Evolutionary conservation across 2,797 vertebrate species (phyloP).

Genomic region (Phrynocephalus forsythii): DNA sequence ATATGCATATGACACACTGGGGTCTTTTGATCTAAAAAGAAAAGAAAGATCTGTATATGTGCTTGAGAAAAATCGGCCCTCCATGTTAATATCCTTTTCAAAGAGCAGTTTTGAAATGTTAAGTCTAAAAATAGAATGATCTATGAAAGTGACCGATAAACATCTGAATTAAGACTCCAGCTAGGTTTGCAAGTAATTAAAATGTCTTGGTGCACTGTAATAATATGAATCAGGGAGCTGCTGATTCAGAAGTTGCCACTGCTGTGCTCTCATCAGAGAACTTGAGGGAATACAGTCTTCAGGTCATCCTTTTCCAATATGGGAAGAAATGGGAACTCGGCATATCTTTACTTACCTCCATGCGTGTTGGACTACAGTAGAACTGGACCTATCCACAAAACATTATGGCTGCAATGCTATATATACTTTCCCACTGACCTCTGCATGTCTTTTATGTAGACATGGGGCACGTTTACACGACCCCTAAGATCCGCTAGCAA

Average conservation of each 20-base stretch:
- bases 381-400: background rate
- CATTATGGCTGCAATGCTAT: background rate
- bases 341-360: background rate
- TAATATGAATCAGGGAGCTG: background rate
- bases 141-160: background rate
- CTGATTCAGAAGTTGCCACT: background rate
- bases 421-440: background rate
- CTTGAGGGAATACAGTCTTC: background rate
- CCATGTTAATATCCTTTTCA: constrained; percentile 5
- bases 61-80: constrained; percentile 2
- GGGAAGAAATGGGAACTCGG: no score
- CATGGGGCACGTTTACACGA: background rate
- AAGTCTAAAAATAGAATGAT: constrained; percentile 37
- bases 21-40: constrained; percentile 8
- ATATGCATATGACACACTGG: background rate
- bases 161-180: background rate
- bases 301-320: background rate
- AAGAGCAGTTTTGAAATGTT: background rate
- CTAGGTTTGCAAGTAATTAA: background rate
- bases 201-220: background rate
- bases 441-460: background rate
- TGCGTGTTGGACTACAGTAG: background rate
- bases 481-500: no score
- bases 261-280: background rate
- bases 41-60: constrained; percentile 13